These are phyloP conservation scores for Tanypteryx hageni DNA, from an alignment of 2,888 invertebrate genomes.

Conservation along the genomic window DNA sequence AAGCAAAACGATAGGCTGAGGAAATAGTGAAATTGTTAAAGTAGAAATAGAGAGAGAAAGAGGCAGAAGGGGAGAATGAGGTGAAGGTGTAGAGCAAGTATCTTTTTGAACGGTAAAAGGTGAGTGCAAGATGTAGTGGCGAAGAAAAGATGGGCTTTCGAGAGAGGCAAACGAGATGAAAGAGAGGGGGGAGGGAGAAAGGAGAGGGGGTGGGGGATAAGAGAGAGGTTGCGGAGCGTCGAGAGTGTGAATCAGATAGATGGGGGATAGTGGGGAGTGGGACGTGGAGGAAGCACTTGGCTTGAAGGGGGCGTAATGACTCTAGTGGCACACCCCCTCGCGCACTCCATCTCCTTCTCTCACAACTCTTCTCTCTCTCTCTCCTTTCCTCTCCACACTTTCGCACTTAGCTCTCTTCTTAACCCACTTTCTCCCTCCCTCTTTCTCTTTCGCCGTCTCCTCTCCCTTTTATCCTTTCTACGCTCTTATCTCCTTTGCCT, in stretches of 20 bases:
- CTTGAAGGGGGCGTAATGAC: conserved; percentile 18
- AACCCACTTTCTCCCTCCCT: not conserved
- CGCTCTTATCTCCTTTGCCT: too few relatives aligned
- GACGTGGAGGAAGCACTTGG: not conserved
- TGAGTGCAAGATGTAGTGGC: not conserved
- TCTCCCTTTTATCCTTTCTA: too few relatives aligned
- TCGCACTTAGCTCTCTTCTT: not conserved
- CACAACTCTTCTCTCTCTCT: not conserved
- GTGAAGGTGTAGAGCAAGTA: not conserved
- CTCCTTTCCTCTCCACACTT: not conserved
- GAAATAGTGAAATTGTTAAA: not conserved
- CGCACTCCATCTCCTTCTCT: not conserved
- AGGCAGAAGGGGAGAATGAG: not conserved
- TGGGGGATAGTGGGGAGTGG: not conserved
- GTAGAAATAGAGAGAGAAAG: not conserved
- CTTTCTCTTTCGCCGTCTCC: not conserved
- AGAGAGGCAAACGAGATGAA: not conserved
- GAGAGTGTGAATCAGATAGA: not conserved
- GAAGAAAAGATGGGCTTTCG: not conserved
- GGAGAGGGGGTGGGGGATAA: not conserved
- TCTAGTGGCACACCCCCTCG: not conserved
- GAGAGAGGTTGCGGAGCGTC: too few relatives aligned
- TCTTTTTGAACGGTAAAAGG: too few relatives aligned
- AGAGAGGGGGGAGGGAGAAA: too few relatives aligned
- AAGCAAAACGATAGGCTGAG: not conserved